phyloP scores from a whole-genome alignment of 2,888 invertebrate species.

The Steinernema hermaphroditum region DNA sequence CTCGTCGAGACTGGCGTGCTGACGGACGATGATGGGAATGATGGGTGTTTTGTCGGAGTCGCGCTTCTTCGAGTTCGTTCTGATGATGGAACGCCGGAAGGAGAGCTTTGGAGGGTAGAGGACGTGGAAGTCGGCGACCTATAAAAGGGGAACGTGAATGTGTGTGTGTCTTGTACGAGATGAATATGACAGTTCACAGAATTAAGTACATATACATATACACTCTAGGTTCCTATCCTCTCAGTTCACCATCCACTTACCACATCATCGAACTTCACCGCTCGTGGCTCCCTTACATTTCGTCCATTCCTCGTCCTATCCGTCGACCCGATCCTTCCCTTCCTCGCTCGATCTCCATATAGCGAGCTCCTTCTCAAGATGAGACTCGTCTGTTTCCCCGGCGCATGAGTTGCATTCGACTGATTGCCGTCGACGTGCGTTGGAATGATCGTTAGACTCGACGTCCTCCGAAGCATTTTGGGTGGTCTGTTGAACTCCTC shows the following conservation, averaged over 20 bases:
- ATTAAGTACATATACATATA: no score
- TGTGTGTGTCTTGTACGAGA: no score
- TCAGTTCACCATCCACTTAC: neutral
- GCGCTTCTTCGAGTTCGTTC: neutral
- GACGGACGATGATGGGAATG: neutral
- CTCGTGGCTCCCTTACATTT: neutral
- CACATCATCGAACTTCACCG: constrained; percentile 2
- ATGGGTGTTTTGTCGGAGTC: neutral
- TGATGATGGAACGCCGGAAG: neutral
- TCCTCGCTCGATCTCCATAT: neutral
- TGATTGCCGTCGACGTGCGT: neutral
- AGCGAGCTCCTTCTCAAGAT: constrained; percentile 1
- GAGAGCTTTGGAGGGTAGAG: constrained; percentile 20
- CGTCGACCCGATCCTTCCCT: neutral
- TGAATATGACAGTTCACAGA: no score
- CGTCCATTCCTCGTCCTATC: neutral
- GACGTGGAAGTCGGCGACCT: constrained; percentile 16
- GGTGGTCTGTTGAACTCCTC: neutral
- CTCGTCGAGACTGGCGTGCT: constrained; percentile 14
- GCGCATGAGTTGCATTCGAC: neutral
- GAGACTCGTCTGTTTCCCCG: neutral
- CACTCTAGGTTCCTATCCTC: no score
- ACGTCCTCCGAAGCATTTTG: neutral
- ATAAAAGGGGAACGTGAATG: no score
- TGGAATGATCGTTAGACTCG: neutral